These are phyloP conservation scores for Chrysolophus pictus DNA, from an alignment of 2,797 vertebrate species.

Conservation along the genomic window DNA sequence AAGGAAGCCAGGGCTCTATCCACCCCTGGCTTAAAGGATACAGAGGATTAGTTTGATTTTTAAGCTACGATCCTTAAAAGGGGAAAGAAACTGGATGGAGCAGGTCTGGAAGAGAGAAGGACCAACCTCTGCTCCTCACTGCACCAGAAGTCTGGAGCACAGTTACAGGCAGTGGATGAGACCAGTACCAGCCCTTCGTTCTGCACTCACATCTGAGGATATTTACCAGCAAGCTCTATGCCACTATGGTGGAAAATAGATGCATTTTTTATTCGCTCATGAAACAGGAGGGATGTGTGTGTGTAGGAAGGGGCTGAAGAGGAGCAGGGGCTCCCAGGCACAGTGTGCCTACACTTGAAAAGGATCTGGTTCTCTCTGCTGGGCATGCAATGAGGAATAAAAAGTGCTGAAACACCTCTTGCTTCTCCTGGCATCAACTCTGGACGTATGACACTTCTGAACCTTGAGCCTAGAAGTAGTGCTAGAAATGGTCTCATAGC, in stretches of 20 bases:
- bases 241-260: not conserved
- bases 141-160: not conserved
- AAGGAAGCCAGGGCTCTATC: not conserved
- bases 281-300: not conserved
- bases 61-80: not conserved
- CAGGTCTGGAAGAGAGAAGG: not conserved
- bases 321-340: not conserved
- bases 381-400: not conserved
- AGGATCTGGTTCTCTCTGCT: not conserved
- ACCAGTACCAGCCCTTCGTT: not conserved
- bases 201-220: not conserved
- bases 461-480: not conserved
- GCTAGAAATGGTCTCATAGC: not conserved
- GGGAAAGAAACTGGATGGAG: not conserved
- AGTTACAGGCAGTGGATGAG: not conserved
- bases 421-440: not conserved
- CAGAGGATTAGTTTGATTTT: not conserved
- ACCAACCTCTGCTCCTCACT: not conserved
- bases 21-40: not conserved
- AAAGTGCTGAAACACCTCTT: not conserved
- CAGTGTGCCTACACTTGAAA: not conserved
- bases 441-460: not conserved
- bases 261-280: not conserved
- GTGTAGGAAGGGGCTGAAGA: slow-evolving; percentile 24
- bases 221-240: slow-evolving; percentile 3